Percentiles rank a stretch among this genome's conserved stretches.
Conservation (phyloP, 2,888 invertebrate species). For the Eudasyphora cyanicolor region DNA sequence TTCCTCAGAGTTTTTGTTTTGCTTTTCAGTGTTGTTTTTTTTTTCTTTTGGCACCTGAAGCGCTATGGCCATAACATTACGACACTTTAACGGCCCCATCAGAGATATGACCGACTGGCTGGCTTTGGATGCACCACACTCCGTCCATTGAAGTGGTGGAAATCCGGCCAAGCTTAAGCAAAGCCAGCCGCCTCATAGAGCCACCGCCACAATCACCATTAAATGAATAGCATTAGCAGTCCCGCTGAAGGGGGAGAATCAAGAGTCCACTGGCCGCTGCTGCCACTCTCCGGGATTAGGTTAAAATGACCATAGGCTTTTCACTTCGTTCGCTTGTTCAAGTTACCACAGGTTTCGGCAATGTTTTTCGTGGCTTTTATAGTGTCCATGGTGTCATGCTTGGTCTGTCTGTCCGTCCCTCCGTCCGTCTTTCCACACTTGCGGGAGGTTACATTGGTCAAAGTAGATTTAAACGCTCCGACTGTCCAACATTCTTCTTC, state of each 20-base stretch:
- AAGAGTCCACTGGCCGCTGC: slow-evolving; percentile 33
- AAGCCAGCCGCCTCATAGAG: not conserved
- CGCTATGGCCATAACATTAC: slow-evolving; percentile 62
- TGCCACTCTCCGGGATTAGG: slow-evolving; percentile 27
- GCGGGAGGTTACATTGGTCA: slow-evolving; percentile 45
- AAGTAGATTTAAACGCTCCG: slow-evolving; percentile 29
- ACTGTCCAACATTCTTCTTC: not conserved
- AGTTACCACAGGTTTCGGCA: not conserved
- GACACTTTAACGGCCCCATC: slow-evolving; percentile 43
- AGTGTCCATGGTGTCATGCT: not conserved
- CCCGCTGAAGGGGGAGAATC: not conserved
- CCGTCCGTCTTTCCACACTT: no score
- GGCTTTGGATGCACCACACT: not conserved
- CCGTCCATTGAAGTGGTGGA: not conserved
- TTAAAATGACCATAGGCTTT: slow-evolving; percentile 23
- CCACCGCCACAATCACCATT: slow-evolving; percentile 61
- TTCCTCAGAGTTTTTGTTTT: not conserved
- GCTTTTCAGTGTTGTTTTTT: not conserved
- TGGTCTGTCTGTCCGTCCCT: not conserved
- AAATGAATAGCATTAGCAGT: slow-evolving; percentile 39
- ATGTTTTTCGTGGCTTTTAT: not conserved
- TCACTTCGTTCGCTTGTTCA: not conserved
- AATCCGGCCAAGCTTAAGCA: not conserved
- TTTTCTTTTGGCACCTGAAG: slow-evolving; percentile 53
- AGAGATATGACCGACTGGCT: not conserved